phyloP scores from a whole-genome alignment of 2,888 invertebrate species.

The Polydrusus tereticollis region DNA sequence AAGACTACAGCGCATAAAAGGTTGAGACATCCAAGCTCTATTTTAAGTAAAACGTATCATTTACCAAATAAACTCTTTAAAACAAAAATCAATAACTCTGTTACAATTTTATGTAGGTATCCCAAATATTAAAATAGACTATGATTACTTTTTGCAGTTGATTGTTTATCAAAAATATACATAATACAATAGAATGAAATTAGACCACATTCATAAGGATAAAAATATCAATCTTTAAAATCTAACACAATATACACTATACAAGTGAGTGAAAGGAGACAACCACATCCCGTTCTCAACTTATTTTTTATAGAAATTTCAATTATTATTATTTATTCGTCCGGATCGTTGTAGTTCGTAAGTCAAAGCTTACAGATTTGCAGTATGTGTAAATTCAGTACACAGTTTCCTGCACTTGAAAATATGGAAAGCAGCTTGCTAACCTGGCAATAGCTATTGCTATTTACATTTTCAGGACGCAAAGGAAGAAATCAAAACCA shows the following conservation, averaged over 20 bases:
- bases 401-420: too few species aligned
- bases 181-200: constrained; percentile 33
- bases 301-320: background rate
- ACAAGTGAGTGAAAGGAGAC: constrained; percentile 30
- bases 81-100: constrained; percentile 14
- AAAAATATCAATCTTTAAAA: constrained; percentile 53
- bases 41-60: constrained; percentile 28
- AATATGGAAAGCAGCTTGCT: too few species aligned
- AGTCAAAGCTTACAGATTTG: too few species aligned
- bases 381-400: too few species aligned
- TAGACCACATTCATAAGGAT: constrained; percentile 23
- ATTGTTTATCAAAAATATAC: constrained; percentile 37
- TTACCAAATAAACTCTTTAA: constrained; percentile 17
- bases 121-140: constrained; percentile 38
- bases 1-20: constrained; percentile 39
- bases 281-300: background rate
- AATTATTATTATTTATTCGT: too few species aligned
- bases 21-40: constrained; percentile 38
- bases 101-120: constrained; percentile 12
- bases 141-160: constrained; percentile 21
- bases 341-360: too few species aligned
- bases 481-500: too few species aligned
- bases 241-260: constrained; percentile 55
- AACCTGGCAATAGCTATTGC: too few species aligned
- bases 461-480: too few species aligned